Base-by-base conservation (phyloP, 2,113 vertebrate genomes). In the Sander lucioperca region DNA sequence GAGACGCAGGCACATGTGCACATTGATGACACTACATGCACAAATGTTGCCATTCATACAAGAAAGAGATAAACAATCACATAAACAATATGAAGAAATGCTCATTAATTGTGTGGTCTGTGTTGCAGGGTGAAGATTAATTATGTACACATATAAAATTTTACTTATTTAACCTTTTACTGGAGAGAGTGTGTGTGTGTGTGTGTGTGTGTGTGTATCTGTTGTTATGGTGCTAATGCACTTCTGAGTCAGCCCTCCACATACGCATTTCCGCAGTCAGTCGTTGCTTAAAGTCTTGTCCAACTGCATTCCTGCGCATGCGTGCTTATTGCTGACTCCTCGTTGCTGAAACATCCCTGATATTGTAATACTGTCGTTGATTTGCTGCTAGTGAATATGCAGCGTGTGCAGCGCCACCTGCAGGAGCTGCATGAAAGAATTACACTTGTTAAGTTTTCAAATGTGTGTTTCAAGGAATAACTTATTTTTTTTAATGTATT, bases 281-380 rank as follows among this genome's bases (percentile, higher is more conserved):
- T 62, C 27, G 23, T 50, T 66, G 64, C 58, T 58, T 53, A 82
- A 69, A 86, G 75, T 80, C 90, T 72, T 50, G 93, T 81, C 69
- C 39, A 4, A 16, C 90, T 61, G 71, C 91, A 93, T 94, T 93
- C 89, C 83, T 43, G 2, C 0, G 10, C 39, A 0, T 43, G 39
- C 0, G 9, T 43, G 10, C 39, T 39, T 39, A 5, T 39, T 39
- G 39, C 39, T 39, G 39, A 39, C 39, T 39, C 39, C 39, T 43
- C 2, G 39, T 43, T 43, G 39, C 10, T 43, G 39, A 43, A 43
- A 43, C 39, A 43, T 43, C 39, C 8, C 39, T 10, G 39, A 43
- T 43, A 43, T 11, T 43, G 67, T 70, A 45, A 80, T 1, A 25
- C 25, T 25, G 21, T 71, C 16, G 57, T 13, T 58, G 13, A 50